Evolutionary conservation across 2,888 invertebrate species (phyloP), one percentile per base, ranked within the genome.

Genomic region (Amphiduros pacificus): DNA sequence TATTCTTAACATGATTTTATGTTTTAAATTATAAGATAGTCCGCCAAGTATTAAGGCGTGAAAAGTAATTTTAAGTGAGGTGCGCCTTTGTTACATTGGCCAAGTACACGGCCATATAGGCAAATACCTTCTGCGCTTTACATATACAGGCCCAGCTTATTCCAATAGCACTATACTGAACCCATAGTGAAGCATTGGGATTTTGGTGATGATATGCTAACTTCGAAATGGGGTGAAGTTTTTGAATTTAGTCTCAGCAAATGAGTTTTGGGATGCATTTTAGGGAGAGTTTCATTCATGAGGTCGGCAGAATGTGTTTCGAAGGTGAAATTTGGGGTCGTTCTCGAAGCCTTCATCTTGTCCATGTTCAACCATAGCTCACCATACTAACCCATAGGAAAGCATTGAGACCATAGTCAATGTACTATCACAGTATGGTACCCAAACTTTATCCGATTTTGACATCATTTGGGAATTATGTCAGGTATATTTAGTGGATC

Each of bases 201-300:
- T 24, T 36, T 9, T 24, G 20, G 44, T 26, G 41, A 53, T 59
- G 52, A 41, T 20, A 20, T 59, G 27, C 41, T 41, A 59, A 53
- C 40, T 52, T 29, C 20, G 17, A 40, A 53, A 51, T 20, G 27
- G 2, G 1, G 17, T n/a, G 9, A 52, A 11, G 41, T 41, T 41
- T 59, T 52, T 52, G 40, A 41, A 40, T 40, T 48, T 41, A 36
- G 50, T 40, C 55, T 27, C 24, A 9, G 17, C 27, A 24, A 40
- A 31, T 48, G 31, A 11, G 28, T 28, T 22, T 28, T 44, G 52
- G 51, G 52, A 40, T 75, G 65, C 74, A 71, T 73, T 76, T 77
- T 67, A 77, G 67, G 53, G 65, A 74, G 68, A 74, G 68, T 78
- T 78, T 78, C 71, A 78, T 78, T 78, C 77, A 78, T 77, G 69